A percentile compares a stretch with the other conserved stretches of the same genome.
phyloP scores from a whole-genome alignment of 2,113 vertebrate genomes.

The Elgaria multicarinata region DNA sequence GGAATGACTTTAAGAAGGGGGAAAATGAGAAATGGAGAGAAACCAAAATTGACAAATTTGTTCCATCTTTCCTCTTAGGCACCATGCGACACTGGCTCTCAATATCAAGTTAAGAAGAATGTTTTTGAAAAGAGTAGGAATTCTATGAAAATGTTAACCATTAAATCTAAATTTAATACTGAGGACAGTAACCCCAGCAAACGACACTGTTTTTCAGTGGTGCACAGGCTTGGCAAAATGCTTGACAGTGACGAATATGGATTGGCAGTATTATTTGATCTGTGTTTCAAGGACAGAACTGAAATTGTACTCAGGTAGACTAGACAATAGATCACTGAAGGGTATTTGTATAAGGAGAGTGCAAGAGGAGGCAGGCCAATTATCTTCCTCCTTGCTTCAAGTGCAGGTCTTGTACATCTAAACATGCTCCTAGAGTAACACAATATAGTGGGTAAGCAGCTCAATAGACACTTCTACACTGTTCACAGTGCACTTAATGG shows the following conservation, averaged over 20 bases:
- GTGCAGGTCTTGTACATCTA: background rate
- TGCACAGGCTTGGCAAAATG: conserved; percentile 25
- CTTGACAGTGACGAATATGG: conserved; percentile 32
- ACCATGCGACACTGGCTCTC: background rate
- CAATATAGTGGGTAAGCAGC: conserved; percentile 1
- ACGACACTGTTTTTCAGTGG: background rate
- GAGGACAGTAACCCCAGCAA: conserved; percentile 17
- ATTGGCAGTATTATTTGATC: conserved; percentile 33
- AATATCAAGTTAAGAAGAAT: background rate
- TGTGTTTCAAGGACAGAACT: conserved; percentile 50
- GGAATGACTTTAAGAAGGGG: too few relatives aligned
- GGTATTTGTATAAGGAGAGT: background rate
- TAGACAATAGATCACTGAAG: background rate
- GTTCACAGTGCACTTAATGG: conserved; percentile 45
- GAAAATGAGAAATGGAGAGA: background rate
- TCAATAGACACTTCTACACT: conserved; percentile 36
- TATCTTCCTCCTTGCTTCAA: conserved; percentile 16
- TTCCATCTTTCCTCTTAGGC: background rate
- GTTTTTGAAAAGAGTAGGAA: background rate
- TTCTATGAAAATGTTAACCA: conserved; percentile 12
- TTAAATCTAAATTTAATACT: conserved; percentile 1
- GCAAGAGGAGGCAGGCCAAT: background rate
- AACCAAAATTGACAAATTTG: background rate
- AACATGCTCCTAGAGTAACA: background rate
- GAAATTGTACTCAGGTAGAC: background rate